Conservation (phyloP, 2,113 vertebrate species). For the Synodontis membranacea region DNA sequence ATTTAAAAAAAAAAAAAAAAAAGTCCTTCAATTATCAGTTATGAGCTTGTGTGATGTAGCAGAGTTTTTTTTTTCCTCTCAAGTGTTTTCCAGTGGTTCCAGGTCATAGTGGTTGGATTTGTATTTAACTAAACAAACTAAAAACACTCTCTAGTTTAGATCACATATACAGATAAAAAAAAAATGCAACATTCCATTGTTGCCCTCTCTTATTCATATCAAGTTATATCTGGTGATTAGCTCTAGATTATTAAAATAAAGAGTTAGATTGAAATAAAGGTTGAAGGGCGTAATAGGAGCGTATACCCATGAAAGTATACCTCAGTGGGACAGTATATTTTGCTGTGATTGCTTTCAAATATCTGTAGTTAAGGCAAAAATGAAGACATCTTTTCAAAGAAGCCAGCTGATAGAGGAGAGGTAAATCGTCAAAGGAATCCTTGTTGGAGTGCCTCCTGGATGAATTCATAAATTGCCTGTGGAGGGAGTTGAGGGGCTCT, state of each 20-base stretch:
- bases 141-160: background rate
- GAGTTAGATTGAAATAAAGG: too few species aligned
- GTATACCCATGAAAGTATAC: too few species aligned
- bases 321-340: too few species aligned
- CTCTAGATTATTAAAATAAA: background rate
- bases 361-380: background rate
- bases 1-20: background rate
- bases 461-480: background rate
- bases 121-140: background rate
- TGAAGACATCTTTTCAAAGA: background rate
- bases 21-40: background rate
- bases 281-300: background rate
- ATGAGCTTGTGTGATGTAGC: background rate
- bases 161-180: background rate
- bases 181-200: conserved; percentile 1
- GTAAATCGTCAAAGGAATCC: background rate
- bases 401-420: background rate
- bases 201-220: background rate
- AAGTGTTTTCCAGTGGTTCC: background rate
- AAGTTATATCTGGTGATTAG: background rate
- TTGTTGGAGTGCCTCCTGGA: background rate
- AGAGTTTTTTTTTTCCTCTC: too few species aligned
- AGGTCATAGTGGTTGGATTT: background rate
- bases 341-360: background rate
- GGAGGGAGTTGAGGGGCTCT: background rate